Evolutionary conservation across 2,888 invertebrate genomes (phyloP).

Genomic region (Macrosoma leucophasiata): DNA sequence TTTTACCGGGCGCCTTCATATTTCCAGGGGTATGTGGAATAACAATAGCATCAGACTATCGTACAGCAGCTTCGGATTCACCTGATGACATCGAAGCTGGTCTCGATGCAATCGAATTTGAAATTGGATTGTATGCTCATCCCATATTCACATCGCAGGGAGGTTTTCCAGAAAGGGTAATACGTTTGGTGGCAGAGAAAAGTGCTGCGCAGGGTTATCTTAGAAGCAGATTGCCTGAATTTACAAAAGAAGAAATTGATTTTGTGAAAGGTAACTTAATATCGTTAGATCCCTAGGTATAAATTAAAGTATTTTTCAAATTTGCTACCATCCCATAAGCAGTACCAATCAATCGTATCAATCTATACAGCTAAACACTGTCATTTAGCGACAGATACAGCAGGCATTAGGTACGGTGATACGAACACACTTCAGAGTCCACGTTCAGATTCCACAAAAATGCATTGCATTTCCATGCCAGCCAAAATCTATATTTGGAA

Average conservation of each 20-base stretch:
- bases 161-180: slow-evolving; percentile 64
- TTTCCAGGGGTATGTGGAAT: slow-evolving; percentile 46
- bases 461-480: no score
- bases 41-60: slow-evolving; percentile 49
- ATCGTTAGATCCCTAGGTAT: no score
- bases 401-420: no score
- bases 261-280: slow-evolving; percentile 49
- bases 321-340: no score
- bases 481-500: no score
- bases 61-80: slow-evolving; percentile 39
- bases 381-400: no score
- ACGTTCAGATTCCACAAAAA: no score
- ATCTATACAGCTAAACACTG: no score
- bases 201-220: slow-evolving; percentile 62
- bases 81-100: slow-evolving; percentile 44
- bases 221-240: slow-evolving; percentile 60
- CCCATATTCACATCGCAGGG: slow-evolving; percentile 62
- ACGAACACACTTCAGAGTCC: no score
- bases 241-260: slow-evolving; percentile 53
- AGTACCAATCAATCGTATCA: no score
- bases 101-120: slow-evolving; percentile 42
- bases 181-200: slow-evolving; percentile 50
- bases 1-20: no score
- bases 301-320: no score
- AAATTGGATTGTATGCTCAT: slow-evolving; percentile 56